Percentiles rank a stretch among this genome's conserved stretches.
phyloP scores from a whole-genome alignment of 2,113 vertebrate species.

The Bubo scandiacus region DNA sequence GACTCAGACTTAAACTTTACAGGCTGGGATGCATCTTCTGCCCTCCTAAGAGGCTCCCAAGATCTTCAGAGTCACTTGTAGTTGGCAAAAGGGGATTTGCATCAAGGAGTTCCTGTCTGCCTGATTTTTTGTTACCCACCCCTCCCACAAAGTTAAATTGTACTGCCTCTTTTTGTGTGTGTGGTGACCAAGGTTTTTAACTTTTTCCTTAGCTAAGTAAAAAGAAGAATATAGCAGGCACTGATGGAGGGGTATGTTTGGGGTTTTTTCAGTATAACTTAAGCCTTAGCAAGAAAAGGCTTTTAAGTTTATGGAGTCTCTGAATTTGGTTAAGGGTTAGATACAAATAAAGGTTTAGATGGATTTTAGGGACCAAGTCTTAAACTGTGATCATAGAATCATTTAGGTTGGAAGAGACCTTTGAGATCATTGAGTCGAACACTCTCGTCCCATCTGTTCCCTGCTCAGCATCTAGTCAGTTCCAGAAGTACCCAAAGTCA shows the following conservation, averaged over 20 bases:
- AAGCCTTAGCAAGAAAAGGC: neutral
- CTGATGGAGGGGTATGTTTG: neutral
- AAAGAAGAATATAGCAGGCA: neutral
- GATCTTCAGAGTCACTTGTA: neutral
- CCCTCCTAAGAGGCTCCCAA: neutral
- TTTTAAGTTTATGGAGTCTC: neutral
- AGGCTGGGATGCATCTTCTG: neutral
- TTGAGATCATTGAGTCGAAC: neutral
- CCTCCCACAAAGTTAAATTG: neutral
- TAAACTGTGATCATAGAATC: neutral
- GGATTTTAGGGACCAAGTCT: neutral
- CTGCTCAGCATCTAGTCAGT: neutral
- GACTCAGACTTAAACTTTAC: neutral
- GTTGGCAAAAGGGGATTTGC: neutral
- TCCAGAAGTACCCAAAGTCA: neutral
- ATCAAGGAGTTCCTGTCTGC: neutral
- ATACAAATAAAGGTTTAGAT: neutral
- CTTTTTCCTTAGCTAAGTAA: neutral
- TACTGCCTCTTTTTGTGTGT: neutral
- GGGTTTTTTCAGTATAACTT: neutral
- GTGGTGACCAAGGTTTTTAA: neutral
- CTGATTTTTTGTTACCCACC: neutral
- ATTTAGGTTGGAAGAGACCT: neutral
- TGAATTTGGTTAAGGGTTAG: neutral
- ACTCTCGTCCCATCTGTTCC: neutral